Base-by-base conservation (phyloP, 2,888 invertebrate genomes). In the Trichogramma evanescens region DNA sequence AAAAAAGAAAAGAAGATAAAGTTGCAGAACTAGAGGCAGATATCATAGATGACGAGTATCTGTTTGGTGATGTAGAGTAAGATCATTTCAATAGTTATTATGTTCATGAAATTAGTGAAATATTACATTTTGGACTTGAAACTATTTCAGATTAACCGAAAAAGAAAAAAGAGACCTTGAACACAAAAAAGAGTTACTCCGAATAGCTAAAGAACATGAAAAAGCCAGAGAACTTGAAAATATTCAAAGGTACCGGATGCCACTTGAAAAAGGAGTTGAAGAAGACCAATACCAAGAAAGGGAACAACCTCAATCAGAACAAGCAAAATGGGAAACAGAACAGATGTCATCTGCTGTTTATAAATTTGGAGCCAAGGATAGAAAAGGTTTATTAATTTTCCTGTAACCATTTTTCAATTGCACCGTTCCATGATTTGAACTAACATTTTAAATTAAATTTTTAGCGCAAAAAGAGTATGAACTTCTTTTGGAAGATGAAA, bases 241-340 rank as follows among this genome's bases (percentile, higher is more conserved):
- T 74, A 88, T 95, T 1, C 92, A 95, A 71, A 83, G 98, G 56
- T 99, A 98, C 80, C 91, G 89, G 69, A 96, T 98, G 89, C 97
- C 97, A 0, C 86, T 89, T 70, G 95, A 91, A 75, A 80, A 89
- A 70, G 87, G 88, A n/a, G 86, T 85, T 64, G 93, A 93, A 80
- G 93, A 93, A 78, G 92, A 93, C 68, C 83, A 86, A 66, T 89
- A 78, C 60, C 78, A 78, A 0, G 75, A 77, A 13, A 69, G 66
- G 6, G 77, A 87, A 70, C 81, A 88, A 64, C 89, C 89, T 0
- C 89, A 90, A 73, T 90, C 89, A 0, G 92, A 92, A 69, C 92
- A 92, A 78, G 87, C 89, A 69, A 94, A 94, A 81, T 99, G 98
- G 98, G 98, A 99, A 78, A 93, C 95, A 62, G 97, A 97, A 74